These are phyloP conservation scores for Drosophila orena DNA, from an alignment of 1,140 invertebrate species.

Conservation along the genomic window DNA sequence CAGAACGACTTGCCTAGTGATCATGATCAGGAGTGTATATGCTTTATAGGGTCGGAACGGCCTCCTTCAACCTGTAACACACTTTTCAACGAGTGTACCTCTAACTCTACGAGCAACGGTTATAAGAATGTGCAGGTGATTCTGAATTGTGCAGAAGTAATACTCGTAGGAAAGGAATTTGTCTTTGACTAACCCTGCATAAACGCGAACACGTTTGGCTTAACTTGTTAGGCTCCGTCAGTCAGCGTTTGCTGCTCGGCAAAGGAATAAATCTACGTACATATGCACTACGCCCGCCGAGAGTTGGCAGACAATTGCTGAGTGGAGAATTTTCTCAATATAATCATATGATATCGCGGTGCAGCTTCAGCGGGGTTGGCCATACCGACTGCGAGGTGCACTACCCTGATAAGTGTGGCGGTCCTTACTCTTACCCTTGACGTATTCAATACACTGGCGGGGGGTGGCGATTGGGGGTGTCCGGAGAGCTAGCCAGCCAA, in stretches of 20 bases:
- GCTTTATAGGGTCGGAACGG: too few species aligned
- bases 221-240: constrained; percentile 61
- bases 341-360: constrained; percentile 24
- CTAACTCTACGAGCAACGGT: too few species aligned
- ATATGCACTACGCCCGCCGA: constrained; percentile 4
- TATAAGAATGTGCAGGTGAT: background rate
- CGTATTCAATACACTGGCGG: background rate
- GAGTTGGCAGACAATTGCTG: constrained; percentile 14
- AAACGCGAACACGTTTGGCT: constrained; percentile 72
- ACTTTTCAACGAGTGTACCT: too few species aligned
- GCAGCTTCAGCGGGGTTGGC: background rate
- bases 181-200: constrained; percentile 78
- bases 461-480: background rate
- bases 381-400: constrained; percentile 27
- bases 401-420: constrained; percentile 13
- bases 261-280: constrained; percentile 17
- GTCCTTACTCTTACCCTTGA: constrained; percentile 9
- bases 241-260: constrained; percentile 44
- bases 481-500: constrained; percentile 2
- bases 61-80: too few species aligned
- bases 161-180: constrained; percentile 46
- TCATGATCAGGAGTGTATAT: too few species aligned
- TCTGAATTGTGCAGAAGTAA: constrained; percentile 27
- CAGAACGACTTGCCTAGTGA: too few species aligned
- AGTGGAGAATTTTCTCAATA: constrained; percentile 2